Conservation (phyloP, 2,797 vertebrate genomes). For the Leptatherina wallacei region DNA sequence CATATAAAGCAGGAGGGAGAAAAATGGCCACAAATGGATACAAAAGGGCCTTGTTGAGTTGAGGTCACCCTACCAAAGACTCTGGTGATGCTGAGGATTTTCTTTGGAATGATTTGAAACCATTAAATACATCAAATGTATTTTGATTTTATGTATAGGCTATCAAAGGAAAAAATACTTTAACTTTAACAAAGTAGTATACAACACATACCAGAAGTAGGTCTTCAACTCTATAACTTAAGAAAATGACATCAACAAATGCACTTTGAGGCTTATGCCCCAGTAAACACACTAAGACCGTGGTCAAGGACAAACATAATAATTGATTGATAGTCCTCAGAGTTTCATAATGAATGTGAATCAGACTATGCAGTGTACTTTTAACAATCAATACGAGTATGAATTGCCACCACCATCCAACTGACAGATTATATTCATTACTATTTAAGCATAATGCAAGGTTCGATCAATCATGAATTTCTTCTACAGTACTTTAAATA, state of each 20-base stretch:
- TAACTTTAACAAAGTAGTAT: background rate
- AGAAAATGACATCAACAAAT: slow-evolving; percentile 51
- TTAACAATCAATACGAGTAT: slow-evolving; percentile 77
- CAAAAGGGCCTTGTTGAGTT: slow-evolving; percentile 20
- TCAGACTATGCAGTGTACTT: slow-evolving; percentile 66
- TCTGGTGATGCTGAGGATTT: background rate
- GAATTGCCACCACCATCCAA: slow-evolving; percentile 53
- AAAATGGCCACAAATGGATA: slow-evolving; percentile 40
- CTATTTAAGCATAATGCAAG: slow-evolving; percentile 59
- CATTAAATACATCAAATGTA: background rate
- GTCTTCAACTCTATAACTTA: slow-evolving; percentile 14
- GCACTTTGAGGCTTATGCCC: slow-evolving; percentile 57
- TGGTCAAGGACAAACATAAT: slow-evolving; percentile 74
- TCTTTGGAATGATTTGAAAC: background rate
- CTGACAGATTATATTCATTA: slow-evolving; percentile 77
- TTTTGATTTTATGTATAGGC: background rate
- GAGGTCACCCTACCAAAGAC: slow-evolving; percentile 30
- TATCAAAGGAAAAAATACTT: too few relatives aligned
- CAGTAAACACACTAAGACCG: slow-evolving; percentile 69
- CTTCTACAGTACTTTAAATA: slow-evolving; percentile 39
- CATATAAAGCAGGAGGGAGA: slow-evolving; percentile 33
- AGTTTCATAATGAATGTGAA: slow-evolving; percentile 80
- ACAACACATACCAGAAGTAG: background rate
- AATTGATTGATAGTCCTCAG: slow-evolving; percentile 78
- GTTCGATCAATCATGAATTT: slow-evolving; percentile 65